Base-by-base conservation (phyloP, 2,888 invertebrate species). In the Mimachlamys varia region DNA sequence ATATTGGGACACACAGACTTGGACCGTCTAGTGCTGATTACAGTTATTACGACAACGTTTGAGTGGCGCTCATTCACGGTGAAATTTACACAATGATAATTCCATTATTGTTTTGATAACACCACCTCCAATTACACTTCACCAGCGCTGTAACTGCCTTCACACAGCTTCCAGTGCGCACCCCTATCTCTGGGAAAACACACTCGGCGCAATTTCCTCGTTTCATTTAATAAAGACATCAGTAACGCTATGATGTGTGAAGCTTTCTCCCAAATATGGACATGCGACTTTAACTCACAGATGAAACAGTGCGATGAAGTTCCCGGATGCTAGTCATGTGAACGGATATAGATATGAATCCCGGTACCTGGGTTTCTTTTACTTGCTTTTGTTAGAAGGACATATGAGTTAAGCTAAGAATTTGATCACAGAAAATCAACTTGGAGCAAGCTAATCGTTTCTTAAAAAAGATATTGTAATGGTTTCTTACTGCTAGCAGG, bases 301-400 rank as follows among this genome's bases (percentile, higher is more conserved):
- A 62, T 62, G 62, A n/a, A 62, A 62, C 7, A 27, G 7, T 27
- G 62, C 27, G 76, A 33, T 76, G 33, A 12, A 76, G 22, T 76
- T 33, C 33, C 76, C 33, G 76, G 76, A 76, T 76, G 33, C 27
- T 22, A 27, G 33, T 76, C 27, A 33, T 76, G 12, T 76, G 76
- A 62, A 76, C 76, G 76, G 76, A 76, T 12, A 76, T 76, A 76
- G 76, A 76, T 76, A 76, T 76, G 76, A 13, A 76, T 15, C 13
- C 33, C 33, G 22, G 76, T 27, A 33, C 33, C 27, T 76, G 5
- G 33, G 7, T 27, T 76, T 58, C 13, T 53, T 17, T n/a, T 62
- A 19, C 22, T 62, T 3, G 44, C 7, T 44, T 5, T 44, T 44
- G 7, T 44, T 5, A 44, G 44, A 44, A 44, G 44, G 4, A 44